Conservation (phyloP, 2,797 vertebrate species). For the Pipistrellus kuhlii region DNA sequence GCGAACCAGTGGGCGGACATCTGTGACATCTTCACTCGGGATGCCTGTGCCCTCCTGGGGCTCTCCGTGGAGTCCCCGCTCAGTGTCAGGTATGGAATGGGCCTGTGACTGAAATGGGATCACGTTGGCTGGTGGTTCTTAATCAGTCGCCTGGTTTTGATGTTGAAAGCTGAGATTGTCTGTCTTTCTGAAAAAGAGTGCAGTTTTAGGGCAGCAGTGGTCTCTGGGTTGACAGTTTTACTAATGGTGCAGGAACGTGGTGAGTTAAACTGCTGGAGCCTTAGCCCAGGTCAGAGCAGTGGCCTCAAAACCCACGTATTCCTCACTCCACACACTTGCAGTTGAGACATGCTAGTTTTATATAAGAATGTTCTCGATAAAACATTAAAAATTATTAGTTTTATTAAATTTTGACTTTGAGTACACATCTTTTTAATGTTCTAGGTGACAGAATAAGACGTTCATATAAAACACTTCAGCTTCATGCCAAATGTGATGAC, state of each 20-base stretch:
- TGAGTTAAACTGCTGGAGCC: background rate
- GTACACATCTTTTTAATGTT: background rate
- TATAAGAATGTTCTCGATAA: background rate
- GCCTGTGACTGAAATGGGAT: background rate
- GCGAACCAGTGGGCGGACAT: conserved; percentile 93
- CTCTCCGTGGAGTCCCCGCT: conserved; percentile 92
- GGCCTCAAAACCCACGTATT: background rate
- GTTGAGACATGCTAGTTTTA: background rate
- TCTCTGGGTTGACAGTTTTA: background rate
- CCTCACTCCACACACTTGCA: background rate
- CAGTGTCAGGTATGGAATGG: conserved; percentile 89
- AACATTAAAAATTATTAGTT: background rate
- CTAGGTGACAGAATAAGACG: background rate
- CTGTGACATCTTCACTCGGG: conserved; percentile 92
- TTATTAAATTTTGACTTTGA: background rate
- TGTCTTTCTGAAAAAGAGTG: background rate
- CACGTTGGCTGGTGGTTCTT: background rate
- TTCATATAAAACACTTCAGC: background rate
- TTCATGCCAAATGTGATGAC: background rate
- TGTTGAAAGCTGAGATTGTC: background rate
- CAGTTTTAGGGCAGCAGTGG: background rate
- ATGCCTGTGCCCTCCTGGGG: conserved; percentile 91
- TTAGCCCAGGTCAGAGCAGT: background rate
- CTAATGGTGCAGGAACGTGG: background rate
- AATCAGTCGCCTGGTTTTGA: background rate